phyloP scores from a whole-genome alignment of 2,113 vertebrate species.

The Thalassarche chlororhynchos region DNA sequence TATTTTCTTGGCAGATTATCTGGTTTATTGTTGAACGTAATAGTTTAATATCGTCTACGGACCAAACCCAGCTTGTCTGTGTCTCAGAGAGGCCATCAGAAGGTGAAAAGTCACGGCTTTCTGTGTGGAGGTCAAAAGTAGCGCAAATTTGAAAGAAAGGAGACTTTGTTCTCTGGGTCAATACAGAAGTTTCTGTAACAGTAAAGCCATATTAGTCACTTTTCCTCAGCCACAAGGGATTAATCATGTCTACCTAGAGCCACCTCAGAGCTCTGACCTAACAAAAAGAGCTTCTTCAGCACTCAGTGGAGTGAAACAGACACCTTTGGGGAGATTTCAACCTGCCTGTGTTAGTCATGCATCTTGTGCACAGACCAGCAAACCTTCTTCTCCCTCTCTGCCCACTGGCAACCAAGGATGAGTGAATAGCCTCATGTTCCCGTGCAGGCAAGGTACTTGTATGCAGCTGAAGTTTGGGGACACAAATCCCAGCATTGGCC shows the following conservation, averaged over 20 bases:
- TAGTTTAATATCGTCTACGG: neutral
- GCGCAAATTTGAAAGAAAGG: neutral
- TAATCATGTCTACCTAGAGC: neutral
- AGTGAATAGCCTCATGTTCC: neutral
- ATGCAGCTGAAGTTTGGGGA: neutral
- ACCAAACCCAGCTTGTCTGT: neutral
- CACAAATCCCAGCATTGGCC: neutral
- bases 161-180: neutral
- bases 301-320: neutral
- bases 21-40: neutral
- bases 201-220: neutral
- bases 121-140: neutral
- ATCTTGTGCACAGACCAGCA: neutral
- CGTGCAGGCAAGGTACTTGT: neutral
- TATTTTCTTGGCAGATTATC: conserved; percentile 35
- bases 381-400: neutral
- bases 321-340: neutral
- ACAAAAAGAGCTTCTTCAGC: neutral
- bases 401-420: neutral
- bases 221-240: neutral
- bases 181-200: neutral
- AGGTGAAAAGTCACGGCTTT: neutral
- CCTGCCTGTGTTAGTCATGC: neutral
- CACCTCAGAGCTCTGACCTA: neutral
- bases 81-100: neutral